phyloP scores from a whole-genome alignment of 2,888 invertebrate genomes.

The Glomeris marginata region DNA sequence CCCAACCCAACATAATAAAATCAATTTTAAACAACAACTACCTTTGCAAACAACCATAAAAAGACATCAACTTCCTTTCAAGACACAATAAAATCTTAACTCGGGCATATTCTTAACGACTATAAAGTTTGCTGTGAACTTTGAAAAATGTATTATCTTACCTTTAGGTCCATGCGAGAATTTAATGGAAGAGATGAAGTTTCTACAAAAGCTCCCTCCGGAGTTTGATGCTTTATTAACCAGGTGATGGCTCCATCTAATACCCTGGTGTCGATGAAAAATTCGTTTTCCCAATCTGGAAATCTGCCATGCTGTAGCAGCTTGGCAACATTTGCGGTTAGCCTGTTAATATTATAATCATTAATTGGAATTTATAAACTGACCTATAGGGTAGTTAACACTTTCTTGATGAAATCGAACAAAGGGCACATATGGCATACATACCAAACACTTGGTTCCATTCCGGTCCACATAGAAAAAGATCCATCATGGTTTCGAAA shows the following conservation, averaged over 20 bases:
- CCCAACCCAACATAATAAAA: no score
- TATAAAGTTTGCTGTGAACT: no score
- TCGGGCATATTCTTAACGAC: no score
- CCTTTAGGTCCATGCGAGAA: slow-evolving; percentile 15
- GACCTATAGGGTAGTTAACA: not conserved
- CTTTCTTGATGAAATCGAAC: not conserved
- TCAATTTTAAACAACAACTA: no score
- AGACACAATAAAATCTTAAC: no score
- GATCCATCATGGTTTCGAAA: slow-evolving; percentile 23
- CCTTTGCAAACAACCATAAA: no score
- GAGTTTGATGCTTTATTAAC: slow-evolving; percentile 27
- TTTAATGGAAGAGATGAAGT: slow-evolving; percentile 17
- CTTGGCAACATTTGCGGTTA: slow-evolving; percentile 38
- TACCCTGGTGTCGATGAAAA: slow-evolving; percentile 36
- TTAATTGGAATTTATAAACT: not conserved
- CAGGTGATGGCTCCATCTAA: slow-evolving; percentile 28
- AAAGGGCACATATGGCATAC: slow-evolving; percentile 2
- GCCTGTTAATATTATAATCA: slow-evolving; percentile 23
- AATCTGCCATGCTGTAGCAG: slow-evolving; percentile 35
- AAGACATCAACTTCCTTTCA: no score
- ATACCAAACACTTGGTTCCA: slow-evolving; percentile 32
- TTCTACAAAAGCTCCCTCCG: slow-evolving; percentile 25
- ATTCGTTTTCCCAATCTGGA: slow-evolving; percentile 40
- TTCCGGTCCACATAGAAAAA: slow-evolving; percentile 30
- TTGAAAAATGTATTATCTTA: not conserved